Base-by-base conservation (phyloP, 2,113 vertebrate genomes). In the Tor tambroides region DNA sequence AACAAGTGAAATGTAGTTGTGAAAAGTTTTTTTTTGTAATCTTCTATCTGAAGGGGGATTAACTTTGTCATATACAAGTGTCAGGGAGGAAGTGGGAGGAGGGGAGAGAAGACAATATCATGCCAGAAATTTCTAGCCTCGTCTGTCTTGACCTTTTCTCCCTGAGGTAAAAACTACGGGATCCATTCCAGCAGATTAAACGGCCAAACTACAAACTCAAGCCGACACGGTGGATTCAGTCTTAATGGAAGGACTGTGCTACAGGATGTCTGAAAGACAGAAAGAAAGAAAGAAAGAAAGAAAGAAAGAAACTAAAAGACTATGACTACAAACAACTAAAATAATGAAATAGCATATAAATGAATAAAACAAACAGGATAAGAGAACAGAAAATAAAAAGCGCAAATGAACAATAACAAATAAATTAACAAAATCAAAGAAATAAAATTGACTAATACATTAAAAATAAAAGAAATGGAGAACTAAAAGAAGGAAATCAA, bases 111-210 rank as follows among this genome's bases (percentile, higher is more conserved):
- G 77, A 59, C 51, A 12, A 14, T 35, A 4, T 30, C 19, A 67
- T 67, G 80, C 2, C 0, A 32, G 46, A 56, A 74, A 74, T 84
- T 41, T 84, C 82, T 11, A 59, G 32, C 30, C 69, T 74, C 49
- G 10, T 82, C 21, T 1, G 23, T 54, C 82, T 41, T 84, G 82
- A 84, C 82, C 82, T 84, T 84, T 84, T 74, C 82, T 84, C 43
- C 65, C 46, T 21, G 49, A 74, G 32, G 49, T 38, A 23, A 84
- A 72, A 84, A 59, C 82, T 72, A 72, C 49, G n/a, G 82, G 82
- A 84, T 59, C 23, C 49, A 38, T 84, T 84, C 67, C 46, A 54
- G 49, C 49, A 54, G 67, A 84, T 74, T 84, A 84, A 14, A n/a
- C 26, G 9, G 19, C 17, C 30, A n/a, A 72, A 84, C 46, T n/a